These are phyloP conservation scores for Phyllotreta striolata DNA, from an alignment of 2,888 invertebrate species.

Conservation along the genomic window DNA sequence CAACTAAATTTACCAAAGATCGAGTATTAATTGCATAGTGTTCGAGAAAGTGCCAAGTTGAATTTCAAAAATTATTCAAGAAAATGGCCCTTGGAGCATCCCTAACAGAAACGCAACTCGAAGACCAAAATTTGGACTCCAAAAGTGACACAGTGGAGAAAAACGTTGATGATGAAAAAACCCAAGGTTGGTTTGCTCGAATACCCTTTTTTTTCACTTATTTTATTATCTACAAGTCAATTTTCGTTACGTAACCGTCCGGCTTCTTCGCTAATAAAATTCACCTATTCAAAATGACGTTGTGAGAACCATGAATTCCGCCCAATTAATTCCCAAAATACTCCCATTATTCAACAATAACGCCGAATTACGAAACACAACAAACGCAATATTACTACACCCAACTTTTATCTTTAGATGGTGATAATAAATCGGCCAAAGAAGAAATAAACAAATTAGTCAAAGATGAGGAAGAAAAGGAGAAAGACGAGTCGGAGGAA, in stretches of 20 bases:
- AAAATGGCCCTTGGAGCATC: constrained; percentile 55
- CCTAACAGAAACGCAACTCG: constrained; percentile 47
- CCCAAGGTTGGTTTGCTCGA: constrained; percentile 40
- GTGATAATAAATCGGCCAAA: constrained; percentile 51
- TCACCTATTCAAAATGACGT: constrained; percentile 12
- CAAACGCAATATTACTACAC: neutral
- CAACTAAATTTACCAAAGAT: constrained; percentile 11
- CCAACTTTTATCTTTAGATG: neutral
- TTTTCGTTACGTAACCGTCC: constrained; percentile 22
- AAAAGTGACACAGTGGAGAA: constrained; percentile 43
- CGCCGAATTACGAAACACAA: constrained; percentile 12
- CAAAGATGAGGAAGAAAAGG: constrained; percentile 57
- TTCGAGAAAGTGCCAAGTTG: neutral
- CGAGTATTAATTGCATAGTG: constrained; percentile 8
- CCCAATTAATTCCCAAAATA: too few relatives aligned
- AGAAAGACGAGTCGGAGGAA: constrained; percentile 60
- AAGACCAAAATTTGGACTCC: constrained; percentile 42
- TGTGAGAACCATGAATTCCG: neutral
- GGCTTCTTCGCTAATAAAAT: constrained; percentile 4
- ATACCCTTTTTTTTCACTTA: constrained; percentile 6
- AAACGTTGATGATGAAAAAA: constrained; percentile 37
- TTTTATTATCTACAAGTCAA: neutral
- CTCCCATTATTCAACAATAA: constrained; percentile 24
- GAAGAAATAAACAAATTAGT: constrained; percentile 51
- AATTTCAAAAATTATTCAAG: constrained; percentile 17